Evolutionary conservation across 2,888 invertebrate species (phyloP), one percentile per base, ranked within the genome.

Genomic region (Rotaria macrura): DNA sequence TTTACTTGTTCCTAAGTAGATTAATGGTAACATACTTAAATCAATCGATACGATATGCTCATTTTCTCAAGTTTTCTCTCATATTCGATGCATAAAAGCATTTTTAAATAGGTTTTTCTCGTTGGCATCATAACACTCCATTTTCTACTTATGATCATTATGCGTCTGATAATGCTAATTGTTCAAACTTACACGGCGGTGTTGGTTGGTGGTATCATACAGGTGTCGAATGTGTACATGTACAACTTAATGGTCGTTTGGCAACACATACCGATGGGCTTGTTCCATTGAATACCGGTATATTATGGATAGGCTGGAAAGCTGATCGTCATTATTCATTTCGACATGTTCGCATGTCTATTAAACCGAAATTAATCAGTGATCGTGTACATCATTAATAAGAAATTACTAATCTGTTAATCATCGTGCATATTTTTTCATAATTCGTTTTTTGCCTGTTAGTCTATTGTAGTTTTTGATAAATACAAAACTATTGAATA

Each of bases 111-210:
- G 65, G 65, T 65, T 65, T 65, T 34, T 65, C 65, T 65, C 65
- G 65, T 34, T 79, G 79, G 79, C 79, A 79, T 43, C 38, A 79
- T 79, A 79, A 79, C n/a, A 25, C 43, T 25, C 43, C 25, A 9
- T 79, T 79, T 79, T 79, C 79, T 4, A 79, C 79, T 12, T 79
- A 79, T 43, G 79, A 79, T 79, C 79, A 43, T 43, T 43, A 43
- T n/a, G 10, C 79, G 7, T 25, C 43, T 20, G 29, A 29, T 7
- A 40, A 7, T n/a, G 10, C 9, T 12, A 79, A 79, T 43, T 79
- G 79, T 43, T 43, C 79, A 10, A 23, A 79, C 25, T n/a, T 43
- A 25, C 43, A 43, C 25, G 79, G 79, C 6, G 43, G 43, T n/a
- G 43, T 17, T 79, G 79, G 79, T 25, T 79, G 79, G 79, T 79